Conservation (phyloP, 2,797 vertebrate species). For the Mionectes olivaceus region DNA sequence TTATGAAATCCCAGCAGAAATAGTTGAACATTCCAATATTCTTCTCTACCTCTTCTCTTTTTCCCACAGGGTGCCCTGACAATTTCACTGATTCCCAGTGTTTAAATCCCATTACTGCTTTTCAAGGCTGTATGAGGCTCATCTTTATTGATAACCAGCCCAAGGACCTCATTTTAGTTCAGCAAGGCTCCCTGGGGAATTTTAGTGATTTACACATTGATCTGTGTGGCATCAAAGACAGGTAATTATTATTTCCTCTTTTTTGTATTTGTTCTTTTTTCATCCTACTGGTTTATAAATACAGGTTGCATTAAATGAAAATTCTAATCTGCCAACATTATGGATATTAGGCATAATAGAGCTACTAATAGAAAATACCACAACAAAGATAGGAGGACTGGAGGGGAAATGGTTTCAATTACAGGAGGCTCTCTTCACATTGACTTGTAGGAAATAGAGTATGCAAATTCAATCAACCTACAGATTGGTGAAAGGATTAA, state of each 20-base stretch:
- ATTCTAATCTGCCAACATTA: slow-evolving; percentile 71
- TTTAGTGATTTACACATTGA: slow-evolving; percentile 94
- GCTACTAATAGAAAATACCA: slow-evolving; percentile 73
- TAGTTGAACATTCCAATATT: slow-evolving; percentile 71
- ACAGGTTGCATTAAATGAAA: slow-evolving; percentile 70
- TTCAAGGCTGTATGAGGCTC: slow-evolving; percentile 97
- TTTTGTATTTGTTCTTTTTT: slow-evolving; percentile 60
- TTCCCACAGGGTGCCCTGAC: slow-evolving; percentile 88
- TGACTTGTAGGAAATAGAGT: slow-evolving; percentile 75
- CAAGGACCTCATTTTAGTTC: slow-evolving; percentile 89
- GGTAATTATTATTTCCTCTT: slow-evolving; percentile 85
- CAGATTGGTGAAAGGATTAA: slow-evolving; percentile 77
- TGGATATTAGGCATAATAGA: slow-evolving; percentile 76
- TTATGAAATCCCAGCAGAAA: slow-evolving; percentile 68
- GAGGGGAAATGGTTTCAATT: slow-evolving; percentile 75
- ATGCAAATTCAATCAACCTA: slow-evolving; percentile 80
- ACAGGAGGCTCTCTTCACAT: slow-evolving; percentile 60
- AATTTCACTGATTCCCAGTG: slow-evolving; percentile 83
- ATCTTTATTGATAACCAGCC: slow-evolving; percentile 93
- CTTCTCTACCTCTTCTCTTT: slow-evolving; percentile 62
- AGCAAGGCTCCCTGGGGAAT: slow-evolving; percentile 92
- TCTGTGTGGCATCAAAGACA: slow-evolving; percentile 96
- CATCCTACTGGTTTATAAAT: slow-evolving; percentile 70
- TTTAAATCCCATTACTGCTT: slow-evolving; percentile 85
- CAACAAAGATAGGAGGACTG: slow-evolving; percentile 64